A percentile compares a stretch with the other conserved stretches of the same genome.
phyloP scores from a whole-genome alignment of 92 coral and sea anemone genomes.

The Phenganax subtilis region DNA sequence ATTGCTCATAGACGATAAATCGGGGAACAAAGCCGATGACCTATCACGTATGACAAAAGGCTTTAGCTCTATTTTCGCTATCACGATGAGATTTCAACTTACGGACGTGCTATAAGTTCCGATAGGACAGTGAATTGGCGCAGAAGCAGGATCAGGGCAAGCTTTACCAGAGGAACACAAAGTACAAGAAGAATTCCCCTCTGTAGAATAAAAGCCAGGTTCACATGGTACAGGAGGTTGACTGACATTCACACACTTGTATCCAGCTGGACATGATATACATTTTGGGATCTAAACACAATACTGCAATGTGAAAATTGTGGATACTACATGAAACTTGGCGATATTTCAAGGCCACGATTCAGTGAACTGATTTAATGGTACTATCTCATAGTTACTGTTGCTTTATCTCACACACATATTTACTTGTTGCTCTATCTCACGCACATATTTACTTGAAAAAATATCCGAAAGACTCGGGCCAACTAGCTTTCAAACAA shows the following conservation, averaged over 20 bases:
- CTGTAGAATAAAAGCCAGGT: constrained; percentile 72
- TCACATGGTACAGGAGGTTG: constrained; percentile 85
- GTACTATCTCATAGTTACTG: no score
- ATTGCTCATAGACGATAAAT: no score
- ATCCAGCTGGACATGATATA: constrained; percentile 91
- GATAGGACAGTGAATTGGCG: constrained; percentile 62
- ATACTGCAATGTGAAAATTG: background rate
- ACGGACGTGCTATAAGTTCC: constrained; percentile 81
- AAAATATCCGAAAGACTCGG: background rate
- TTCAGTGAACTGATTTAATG: no score
- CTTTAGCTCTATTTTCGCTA: background rate
- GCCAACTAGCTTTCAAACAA: no score
- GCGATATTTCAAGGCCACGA: background rate
- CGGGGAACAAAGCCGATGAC: no score
- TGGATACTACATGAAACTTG: background rate
- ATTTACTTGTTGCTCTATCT: no score
- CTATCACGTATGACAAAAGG: no score
- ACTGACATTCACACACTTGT: constrained; percentile 74
- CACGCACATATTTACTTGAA: background rate
- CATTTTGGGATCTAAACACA: constrained; percentile 68
- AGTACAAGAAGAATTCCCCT: constrained; percentile 62
- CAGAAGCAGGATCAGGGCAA: constrained; percentile 83
- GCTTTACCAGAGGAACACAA: constrained; percentile 75
- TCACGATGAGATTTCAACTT: background rate
- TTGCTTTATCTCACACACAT: no score